Percentiles rank a stretch among this genome's conserved stretches.
Conservation (phyloP, 1,140 invertebrate species). For the Saccostrea cuccullata region DNA sequence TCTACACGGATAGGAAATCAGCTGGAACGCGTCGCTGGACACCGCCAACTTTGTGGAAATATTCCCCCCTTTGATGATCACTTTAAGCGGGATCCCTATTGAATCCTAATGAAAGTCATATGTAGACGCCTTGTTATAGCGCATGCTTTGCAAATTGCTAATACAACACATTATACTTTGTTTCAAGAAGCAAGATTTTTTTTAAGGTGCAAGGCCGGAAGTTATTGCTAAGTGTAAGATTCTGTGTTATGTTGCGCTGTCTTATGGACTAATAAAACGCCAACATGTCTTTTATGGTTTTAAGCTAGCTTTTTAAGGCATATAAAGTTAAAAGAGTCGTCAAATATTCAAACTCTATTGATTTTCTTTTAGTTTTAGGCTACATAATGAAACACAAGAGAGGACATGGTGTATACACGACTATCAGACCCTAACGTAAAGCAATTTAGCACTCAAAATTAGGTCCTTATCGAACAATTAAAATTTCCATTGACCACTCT, state of each 20-base stretch:
- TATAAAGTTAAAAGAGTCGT: background rate
- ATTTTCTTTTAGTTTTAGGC: background rate
- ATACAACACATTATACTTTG: background rate
- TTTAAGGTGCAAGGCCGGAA: background rate
- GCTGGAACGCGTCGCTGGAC: slow-evolving; percentile 2
- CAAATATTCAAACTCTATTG: background rate
- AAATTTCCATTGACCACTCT: background rate
- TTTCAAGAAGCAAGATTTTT: background rate
- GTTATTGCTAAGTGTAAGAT: background rate
- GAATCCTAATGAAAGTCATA: slow-evolving; percentile 26
- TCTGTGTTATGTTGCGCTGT: background rate
- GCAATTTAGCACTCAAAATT: too few relatives aligned
- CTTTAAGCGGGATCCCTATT: background rate
- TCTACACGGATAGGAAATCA: background rate
- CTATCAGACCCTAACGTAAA: too few relatives aligned
- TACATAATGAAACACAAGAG: too few relatives aligned
- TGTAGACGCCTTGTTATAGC: background rate
- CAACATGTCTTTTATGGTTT: background rate
- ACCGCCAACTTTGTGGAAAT: background rate
- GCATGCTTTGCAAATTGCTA: background rate
- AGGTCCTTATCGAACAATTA: background rate
- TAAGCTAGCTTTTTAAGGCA: background rate
- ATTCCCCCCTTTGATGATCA: background rate
- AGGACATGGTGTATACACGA: too few relatives aligned
- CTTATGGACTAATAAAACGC: background rate